phyloP scores from a whole-genome alignment of 2,113 vertebrate species.

The Tetrax tetrax region DNA sequence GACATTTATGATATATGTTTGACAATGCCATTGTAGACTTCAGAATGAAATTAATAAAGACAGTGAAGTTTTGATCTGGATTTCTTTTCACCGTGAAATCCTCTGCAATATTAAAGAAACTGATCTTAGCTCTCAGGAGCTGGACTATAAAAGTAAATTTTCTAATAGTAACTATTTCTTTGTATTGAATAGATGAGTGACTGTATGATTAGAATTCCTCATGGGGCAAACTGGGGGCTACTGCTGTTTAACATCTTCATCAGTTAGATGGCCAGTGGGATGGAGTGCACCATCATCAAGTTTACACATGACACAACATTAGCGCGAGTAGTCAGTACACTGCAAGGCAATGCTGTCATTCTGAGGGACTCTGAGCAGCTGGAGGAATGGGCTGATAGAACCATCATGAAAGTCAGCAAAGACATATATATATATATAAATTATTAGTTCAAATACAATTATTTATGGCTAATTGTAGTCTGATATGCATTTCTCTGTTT shows the following conservation, averaged over 20 bases:
- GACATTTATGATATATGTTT: not conserved
- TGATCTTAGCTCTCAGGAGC: not conserved
- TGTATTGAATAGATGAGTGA: not conserved
- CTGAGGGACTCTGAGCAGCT: not conserved
- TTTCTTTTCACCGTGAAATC: not conserved
- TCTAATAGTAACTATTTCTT: not conserved
- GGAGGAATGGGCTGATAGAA: not conserved
- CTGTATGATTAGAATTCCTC: not conserved
- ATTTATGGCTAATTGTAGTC: not conserved
- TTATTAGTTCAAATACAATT: not conserved
- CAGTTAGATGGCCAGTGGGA: accelerated
- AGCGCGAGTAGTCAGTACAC: not conserved
- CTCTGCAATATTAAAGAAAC: not conserved
- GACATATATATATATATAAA: not conserved
- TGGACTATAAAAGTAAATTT: not conserved
- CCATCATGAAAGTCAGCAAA: not conserved
- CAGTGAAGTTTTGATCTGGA: not conserved
- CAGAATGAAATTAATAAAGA: not conserved
- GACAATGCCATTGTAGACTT: not conserved
- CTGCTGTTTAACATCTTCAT: not conserved
- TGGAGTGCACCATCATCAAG: accelerated
- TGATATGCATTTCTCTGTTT: not conserved
- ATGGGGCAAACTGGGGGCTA: not conserved
- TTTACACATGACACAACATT: not conserved
- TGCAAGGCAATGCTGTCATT: not conserved